Evolutionary conservation across 1,140 invertebrate species (phyloP).

Genomic region (Zaprionus ornatus): DNA sequence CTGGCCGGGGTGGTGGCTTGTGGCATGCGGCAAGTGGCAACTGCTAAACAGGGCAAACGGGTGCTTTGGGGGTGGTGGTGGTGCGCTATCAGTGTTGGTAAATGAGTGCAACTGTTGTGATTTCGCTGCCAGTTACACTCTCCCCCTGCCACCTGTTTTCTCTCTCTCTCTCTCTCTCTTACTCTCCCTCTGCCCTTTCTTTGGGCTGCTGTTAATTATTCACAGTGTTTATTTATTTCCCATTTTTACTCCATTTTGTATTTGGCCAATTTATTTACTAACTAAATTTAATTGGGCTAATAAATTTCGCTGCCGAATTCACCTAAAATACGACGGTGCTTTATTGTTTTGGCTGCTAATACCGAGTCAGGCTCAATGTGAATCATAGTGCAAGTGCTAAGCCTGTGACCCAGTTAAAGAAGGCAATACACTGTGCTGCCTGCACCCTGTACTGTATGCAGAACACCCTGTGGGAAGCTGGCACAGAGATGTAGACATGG

Average conservation of each 20-base stretch:
- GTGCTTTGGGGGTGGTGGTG: conserved; percentile 14
- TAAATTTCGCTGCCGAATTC: conserved; percentile 49
- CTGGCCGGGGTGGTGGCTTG: conserved; percentile 67
- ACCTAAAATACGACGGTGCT: conserved; percentile 28
- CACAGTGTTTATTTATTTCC: conserved; percentile 30
- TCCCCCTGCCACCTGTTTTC: background rate
- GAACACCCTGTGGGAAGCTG: background rate
- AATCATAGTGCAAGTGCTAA: conserved; percentile 53
- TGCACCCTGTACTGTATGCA: background rate
- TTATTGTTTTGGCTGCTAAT: conserved; percentile 41
- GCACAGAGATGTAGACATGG: background rate
- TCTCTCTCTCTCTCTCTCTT: background rate
- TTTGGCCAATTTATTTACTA: conserved; percentile 36
- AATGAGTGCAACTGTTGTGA: conserved; percentile 57
- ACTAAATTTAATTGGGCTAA: conserved; percentile 63
- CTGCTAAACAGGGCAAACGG: background rate
- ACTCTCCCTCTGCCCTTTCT: background rate
- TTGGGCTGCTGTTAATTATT: conserved; percentile 4
- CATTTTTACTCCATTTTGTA: background rate
- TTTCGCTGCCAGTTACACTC: conserved; percentile 33
- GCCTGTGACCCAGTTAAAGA: conserved; percentile 31
- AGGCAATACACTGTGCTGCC: background rate
- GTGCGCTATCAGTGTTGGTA: conserved; percentile 47
- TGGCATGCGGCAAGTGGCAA: conserved; percentile 51
- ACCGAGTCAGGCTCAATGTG: conserved; percentile 23